Evolutionary conservation across 1,140 invertebrate genomes (phyloP), one percentile per base, ranked within the genome.

Genomic region (Chymomyza costata): DNA sequence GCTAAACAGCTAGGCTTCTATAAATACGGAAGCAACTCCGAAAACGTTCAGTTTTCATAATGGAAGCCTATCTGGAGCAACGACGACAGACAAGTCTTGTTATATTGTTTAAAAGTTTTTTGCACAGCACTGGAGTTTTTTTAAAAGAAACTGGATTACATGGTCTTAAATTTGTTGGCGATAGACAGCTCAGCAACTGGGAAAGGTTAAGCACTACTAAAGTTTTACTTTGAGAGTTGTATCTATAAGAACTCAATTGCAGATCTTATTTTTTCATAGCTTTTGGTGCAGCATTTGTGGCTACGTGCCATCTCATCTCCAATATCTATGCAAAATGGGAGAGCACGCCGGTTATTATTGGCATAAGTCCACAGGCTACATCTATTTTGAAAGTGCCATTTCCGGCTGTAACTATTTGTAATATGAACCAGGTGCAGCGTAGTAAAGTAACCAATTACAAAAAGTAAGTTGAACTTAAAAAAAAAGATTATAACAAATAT

Each of bases 361-460:
- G 91, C 56, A 87, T 89, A 37, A 89, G 88, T 65, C 91, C 93
- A 2, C 89, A 89, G 47, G 87, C 90, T 32, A 90, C 90, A 19
- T 86, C 88, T 0, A 84, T 94, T 0, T 83, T 87, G 0, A 86
- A 88, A 30, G 88, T 94, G 19, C 93, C 93, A 0, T 94, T 94
- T 86, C 93, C 93, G 0, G 91, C 93, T 0, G 86, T 94, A 6
- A 94, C 93, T 1, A 89, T 94, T 46, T 94, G 93, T 68, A 94
- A 93, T 70, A 92, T 93, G 86, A 94, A 94, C 76, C 91, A 92
- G 66, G 91, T 89, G 0, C 90, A 90, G 58, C 91, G 88, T 57
- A 88, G 87, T 1, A 66, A 57, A 39, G 82, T 84, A 1, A 28
- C 39, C 8, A 48, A 67, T 17, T 84, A 82, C 32, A 51, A 15